A percentile compares a stretch with the other conserved stretches of the same genome.
Conservation (phyloP, 92 coral and sea anemone genomes). For the Palythoa caribaeorum region DNA sequence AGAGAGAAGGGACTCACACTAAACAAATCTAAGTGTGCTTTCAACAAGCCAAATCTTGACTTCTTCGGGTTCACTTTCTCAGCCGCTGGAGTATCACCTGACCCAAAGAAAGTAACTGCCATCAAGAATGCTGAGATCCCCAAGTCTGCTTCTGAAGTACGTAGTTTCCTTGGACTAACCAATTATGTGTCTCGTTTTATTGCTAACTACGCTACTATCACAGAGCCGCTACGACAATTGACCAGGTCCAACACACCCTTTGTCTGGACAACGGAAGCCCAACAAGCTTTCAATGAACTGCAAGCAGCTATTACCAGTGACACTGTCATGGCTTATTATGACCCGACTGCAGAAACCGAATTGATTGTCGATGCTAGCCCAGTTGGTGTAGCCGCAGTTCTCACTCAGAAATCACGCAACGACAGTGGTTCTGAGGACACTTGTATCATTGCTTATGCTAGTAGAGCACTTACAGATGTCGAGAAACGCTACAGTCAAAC, state of each 20-base stretch:
- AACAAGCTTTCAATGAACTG: conserved; percentile 59
- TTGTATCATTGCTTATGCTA: conserved; percentile 35
- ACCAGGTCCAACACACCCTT: conserved; percentile 45
- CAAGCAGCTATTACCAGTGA: conserved; percentile 48
- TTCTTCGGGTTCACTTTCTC: conserved; percentile 67
- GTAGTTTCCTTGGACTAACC: conserved; percentile 73
- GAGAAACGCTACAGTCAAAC: conserved; percentile 53
- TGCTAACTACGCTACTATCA: conserved; percentile 63
- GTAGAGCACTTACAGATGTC: conserved; percentile 45
- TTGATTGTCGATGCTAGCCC: conserved; percentile 49
- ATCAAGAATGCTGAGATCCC: conserved; percentile 45
- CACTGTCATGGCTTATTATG: conserved; percentile 63
- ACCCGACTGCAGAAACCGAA: conserved; percentile 53
- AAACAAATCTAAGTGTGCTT: conserved; percentile 58
- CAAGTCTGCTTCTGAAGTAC: conserved; percentile 62
- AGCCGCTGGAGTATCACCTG: conserved; percentile 61
- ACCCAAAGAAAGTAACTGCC: conserved; percentile 61
- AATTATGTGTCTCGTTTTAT: conserved; percentile 71
- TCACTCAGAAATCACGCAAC: conserved; percentile 31
- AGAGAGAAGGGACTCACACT: conserved; percentile 61
- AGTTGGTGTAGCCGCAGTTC: conserved; percentile 26
- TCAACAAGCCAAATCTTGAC: conserved; percentile 48
- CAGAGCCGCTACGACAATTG: conserved; percentile 71
- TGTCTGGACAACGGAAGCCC: conserved; percentile 56
- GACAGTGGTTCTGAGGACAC: conserved; percentile 25